phyloP scores from a whole-genome alignment of 2,797 vertebrate species.

The Syndactyla subalaris region DNA sequence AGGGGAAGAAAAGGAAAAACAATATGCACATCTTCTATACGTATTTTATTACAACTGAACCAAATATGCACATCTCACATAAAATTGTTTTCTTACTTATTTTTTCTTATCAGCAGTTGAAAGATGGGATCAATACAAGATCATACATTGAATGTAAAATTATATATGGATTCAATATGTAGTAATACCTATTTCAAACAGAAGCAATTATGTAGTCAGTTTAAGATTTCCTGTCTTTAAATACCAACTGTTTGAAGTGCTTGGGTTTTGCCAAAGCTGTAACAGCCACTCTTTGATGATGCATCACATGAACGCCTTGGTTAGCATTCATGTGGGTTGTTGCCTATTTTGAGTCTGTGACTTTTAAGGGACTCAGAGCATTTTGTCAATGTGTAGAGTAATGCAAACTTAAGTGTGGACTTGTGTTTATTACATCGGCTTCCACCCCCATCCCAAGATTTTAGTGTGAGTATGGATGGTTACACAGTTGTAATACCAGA shows the following conservation, averaged over 20 bases:
- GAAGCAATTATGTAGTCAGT: not conserved
- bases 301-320: not conserved
- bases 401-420: not conserved
- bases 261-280: not conserved
- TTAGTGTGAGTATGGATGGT: not conserved
- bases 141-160: not conserved
- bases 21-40: accelerated
- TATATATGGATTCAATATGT: not conserved
- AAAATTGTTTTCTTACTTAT: not conserved
- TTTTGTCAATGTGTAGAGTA: not conserved
- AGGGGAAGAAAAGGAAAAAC: not conserved
- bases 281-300: not conserved
- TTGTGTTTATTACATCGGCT: not conserved
- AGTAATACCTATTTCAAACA: not conserved
- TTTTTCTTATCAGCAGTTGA: not conserved
- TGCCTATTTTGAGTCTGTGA: not conserved
- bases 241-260: not conserved
- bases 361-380: not conserved
- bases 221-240: not conserved
- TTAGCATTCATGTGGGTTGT: not conserved
- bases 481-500: not conserved
- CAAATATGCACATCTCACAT: not conserved
- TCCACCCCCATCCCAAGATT: not conserved
- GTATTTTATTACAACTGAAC: not conserved
- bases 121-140: not conserved